Percentiles rank a stretch among this genome's conserved stretches.
These are phyloP conservation scores for Plutomurus gul DNA, from an alignment of 1,140 invertebrate genomes.

Conservation along the genomic window DNA sequence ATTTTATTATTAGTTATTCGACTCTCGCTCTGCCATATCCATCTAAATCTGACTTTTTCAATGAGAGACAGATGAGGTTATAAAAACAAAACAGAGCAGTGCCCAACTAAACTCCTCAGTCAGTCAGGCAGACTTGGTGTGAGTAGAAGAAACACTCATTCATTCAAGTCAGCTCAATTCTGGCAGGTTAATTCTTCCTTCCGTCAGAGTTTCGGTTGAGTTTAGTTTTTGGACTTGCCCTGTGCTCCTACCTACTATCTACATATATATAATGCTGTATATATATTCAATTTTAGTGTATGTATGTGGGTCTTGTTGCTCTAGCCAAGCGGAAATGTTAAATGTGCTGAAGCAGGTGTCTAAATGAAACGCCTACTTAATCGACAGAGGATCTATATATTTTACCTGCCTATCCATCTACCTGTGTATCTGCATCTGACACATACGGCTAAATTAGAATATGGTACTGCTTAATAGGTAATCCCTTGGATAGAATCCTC, in stretches of 20 bases:
- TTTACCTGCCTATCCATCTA: no score
- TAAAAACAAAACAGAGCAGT: slow-evolving; percentile 24
- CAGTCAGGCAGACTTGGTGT: background rate
- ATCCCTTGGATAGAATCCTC: no score
- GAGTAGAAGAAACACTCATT: background rate
- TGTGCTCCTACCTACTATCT: no score
- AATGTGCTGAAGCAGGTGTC: slow-evolving; percentile 20
- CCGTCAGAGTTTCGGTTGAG: background rate
- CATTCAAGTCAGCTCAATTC: background rate
- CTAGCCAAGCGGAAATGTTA: slow-evolving; percentile 13
- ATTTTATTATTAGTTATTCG: background rate
- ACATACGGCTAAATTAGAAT: no score
- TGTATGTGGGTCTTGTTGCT: background rate
- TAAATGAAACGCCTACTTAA: slow-evolving; percentile 4
- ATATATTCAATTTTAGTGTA: no score
- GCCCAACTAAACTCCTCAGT: slow-evolving; percentile 5
- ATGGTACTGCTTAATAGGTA: no score
- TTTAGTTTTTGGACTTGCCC: no score
- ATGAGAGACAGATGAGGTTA: slow-evolving; percentile 19
- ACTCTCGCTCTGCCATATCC: background rate
- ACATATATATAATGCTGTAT: no score
- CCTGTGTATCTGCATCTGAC: no score
- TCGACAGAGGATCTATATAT: no score
- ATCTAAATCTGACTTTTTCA: slow-evolving; percentile 8
- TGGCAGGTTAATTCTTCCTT: slow-evolving; percentile 28